These are phyloP conservation scores for Drosophila meridionalis DNA, from an alignment of 2,888 invertebrate genomes.

Conservation along the genomic window DNA sequence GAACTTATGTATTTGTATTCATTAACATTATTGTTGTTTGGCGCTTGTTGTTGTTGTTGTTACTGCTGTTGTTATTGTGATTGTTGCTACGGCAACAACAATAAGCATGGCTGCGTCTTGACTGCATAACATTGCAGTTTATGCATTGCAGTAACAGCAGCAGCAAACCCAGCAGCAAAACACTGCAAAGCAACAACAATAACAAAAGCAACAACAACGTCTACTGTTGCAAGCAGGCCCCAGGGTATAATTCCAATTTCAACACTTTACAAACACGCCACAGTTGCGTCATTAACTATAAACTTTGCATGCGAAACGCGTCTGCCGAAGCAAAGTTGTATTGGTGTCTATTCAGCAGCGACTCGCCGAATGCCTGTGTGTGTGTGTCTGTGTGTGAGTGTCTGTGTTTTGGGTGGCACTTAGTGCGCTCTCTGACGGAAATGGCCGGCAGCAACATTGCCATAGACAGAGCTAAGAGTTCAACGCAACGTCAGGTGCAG, in stretches of 20 bases:
- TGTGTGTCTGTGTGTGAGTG: conserved; percentile 19
- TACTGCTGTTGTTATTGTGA: conserved; percentile 49
- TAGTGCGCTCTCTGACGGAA: conserved; percentile 68
- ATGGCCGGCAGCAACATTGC: conserved; percentile 65
- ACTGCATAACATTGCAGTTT: conserved; percentile 36
- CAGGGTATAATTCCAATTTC: conserved; percentile 82
- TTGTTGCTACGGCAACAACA: conserved; percentile 36
- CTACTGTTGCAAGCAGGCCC: conserved; percentile 45
- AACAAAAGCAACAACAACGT: conserved; percentile 1
- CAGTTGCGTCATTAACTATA: conserved; percentile 79
- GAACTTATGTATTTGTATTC: conserved; percentile 54
- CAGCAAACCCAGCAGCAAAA: conserved; percentile 28
- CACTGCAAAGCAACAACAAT: conserved; percentile 20
- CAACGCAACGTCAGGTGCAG: conserved; percentile 73
- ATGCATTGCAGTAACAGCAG: conserved; percentile 29
- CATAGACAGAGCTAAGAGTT: conserved; percentile 65
- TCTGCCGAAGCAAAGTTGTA: conserved; percentile 42
- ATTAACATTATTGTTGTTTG: conserved; percentile 59
- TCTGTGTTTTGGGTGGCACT: conserved; percentile 43
- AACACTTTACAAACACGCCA: conserved; percentile 79
- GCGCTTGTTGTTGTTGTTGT: conserved; percentile 34
- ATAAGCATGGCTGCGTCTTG: conserved; percentile 22
- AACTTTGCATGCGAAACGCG: conserved; percentile 75
- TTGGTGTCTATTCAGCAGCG: conserved; percentile 17
- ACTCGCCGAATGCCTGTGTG: conserved; percentile 2